Percentiles rank a stretch among this genome's conserved stretches.
phyloP scores from a whole-genome alignment of 2,888 invertebrate species.

The Orchesellides sinensis region DNA sequence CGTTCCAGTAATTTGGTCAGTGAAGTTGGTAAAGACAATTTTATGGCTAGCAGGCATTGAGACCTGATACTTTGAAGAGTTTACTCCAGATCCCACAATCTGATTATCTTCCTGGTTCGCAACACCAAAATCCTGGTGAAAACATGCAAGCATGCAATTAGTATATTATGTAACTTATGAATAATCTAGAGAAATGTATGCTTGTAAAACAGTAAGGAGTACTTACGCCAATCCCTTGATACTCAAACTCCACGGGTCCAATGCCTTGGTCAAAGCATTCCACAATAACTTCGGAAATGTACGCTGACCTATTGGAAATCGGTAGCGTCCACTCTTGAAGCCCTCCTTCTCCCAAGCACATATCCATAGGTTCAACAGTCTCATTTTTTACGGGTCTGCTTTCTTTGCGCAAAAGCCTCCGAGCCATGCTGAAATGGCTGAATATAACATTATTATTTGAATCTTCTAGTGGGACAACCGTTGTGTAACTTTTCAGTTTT shows the following conservation, averaged over 20 bases:
- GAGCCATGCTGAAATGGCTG: constrained; percentile 63
- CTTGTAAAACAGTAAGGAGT: not conserved
- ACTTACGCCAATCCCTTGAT: constrained; percentile 68
- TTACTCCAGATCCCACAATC: constrained; percentile 7
- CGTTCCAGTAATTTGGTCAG: constrained; percentile 52
- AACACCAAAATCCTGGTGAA: constrained; percentile 57
- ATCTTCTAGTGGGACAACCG: constrained; percentile 63
- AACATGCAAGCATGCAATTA: not conserved
- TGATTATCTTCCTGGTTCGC: constrained; percentile 42
- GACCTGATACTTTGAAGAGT: constrained; percentile 49
- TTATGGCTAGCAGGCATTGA: constrained; percentile 67
- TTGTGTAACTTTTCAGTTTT: constrained; percentile 64
- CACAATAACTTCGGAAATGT: constrained; percentile 65
- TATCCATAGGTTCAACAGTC: constrained; percentile 60
- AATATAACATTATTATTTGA: constrained; percentile 61
- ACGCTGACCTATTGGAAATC: constrained; percentile 58
- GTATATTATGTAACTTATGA: not conserved
- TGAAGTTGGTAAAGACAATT: constrained; percentile 65
- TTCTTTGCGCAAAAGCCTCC: constrained; percentile 56
- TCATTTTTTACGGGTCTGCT: constrained; percentile 59
- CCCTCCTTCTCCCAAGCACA: constrained; percentile 67
- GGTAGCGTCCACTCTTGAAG: constrained; percentile 57
- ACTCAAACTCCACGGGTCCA: constrained; percentile 68
- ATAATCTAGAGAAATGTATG: not conserved
- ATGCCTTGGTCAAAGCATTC: constrained; percentile 67